These are phyloP conservation scores for Rhinichthys klamathensis DNA, from an alignment of 2,113 vertebrate species.

Conservation along the genomic window DNA sequence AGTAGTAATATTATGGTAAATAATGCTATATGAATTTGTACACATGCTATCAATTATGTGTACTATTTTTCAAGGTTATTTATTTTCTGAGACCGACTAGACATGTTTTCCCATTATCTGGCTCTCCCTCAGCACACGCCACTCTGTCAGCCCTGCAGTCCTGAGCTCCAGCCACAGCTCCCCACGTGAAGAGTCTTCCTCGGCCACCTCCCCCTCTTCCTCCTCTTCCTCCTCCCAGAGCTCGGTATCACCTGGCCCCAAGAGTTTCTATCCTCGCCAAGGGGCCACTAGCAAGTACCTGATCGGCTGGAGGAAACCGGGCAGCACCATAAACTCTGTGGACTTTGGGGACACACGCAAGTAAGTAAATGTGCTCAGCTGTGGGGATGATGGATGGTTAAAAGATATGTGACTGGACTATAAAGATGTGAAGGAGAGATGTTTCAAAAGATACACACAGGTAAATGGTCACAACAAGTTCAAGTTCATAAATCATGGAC, in stretches of 20 bases:
- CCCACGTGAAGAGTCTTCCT: slow-evolving; percentile 90
- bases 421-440: slow-evolving; percentile 1
- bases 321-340: slow-evolving; percentile 98
- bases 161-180: slow-evolving; percentile 80
- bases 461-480: neutral
- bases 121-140: slow-evolving; percentile 75
- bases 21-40: neutral
- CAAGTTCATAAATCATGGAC: neutral
- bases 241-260: slow-evolving; percentile 88
- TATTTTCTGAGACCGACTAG: neutral
- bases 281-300: slow-evolving; percentile 99
- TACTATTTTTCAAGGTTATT: neutral
- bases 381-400: neutral
- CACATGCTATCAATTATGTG: neutral
- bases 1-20: neutral
- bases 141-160: slow-evolving; percentile 85
- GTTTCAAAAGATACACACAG: slow-evolving; percentile 8
- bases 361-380: slow-evolving; percentile 77
- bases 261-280: slow-evolving; percentile 98
- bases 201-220: slow-evolving; percentile 79
- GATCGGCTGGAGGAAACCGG: slow-evolving; percentile 98
- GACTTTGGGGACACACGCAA: slow-evolving; percentile 98
- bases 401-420: neutral
- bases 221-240: slow-evolving; percentile 89
- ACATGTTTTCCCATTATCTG: slow-evolving; percentile 10